Conservation (phyloP, 2,888 invertebrate genomes). For the Cacoxenus indagator region DNA sequence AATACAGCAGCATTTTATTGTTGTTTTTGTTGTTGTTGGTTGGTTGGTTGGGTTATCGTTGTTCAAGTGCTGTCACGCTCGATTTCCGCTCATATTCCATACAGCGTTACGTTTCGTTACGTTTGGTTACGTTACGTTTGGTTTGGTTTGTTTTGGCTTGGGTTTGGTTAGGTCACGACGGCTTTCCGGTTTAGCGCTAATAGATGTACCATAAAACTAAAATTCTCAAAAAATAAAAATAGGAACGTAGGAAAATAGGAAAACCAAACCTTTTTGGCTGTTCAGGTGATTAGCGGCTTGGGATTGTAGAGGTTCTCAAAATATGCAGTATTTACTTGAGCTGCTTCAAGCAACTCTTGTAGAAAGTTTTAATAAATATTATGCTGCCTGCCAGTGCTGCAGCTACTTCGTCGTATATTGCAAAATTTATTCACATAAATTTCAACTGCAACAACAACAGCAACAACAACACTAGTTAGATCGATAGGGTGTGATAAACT, state of each 20-base stretch:
- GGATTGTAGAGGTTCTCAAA: background rate
- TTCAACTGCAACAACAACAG: background rate
- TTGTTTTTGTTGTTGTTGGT: background rate
- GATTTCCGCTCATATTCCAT: background rate
- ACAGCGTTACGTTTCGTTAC: too few species aligned
- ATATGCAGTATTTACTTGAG: slow-evolving; percentile 7
- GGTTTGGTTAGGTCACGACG: too few species aligned
- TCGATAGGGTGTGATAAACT: too few species aligned
- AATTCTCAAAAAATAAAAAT: background rate
- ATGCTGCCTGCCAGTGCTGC: background rate
- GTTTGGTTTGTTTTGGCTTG: too few species aligned
- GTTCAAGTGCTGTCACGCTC: background rate
- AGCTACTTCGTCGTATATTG: slow-evolving; percentile 2
- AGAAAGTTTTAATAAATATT: slow-evolving; percentile 10
- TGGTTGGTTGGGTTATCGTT: background rate
- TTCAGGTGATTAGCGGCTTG: too few species aligned
- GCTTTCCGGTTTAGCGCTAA: background rate
- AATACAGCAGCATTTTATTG: background rate
- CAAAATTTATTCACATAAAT: background rate
- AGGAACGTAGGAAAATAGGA: background rate
- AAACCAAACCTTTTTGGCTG: too few species aligned
- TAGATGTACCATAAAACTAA: background rate
- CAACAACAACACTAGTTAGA: background rate
- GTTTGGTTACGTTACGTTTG: background rate
- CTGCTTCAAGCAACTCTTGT: background rate